Conservation (phyloP, 2,797 vertebrate species). For the Emydoidea blandingii region DNA sequence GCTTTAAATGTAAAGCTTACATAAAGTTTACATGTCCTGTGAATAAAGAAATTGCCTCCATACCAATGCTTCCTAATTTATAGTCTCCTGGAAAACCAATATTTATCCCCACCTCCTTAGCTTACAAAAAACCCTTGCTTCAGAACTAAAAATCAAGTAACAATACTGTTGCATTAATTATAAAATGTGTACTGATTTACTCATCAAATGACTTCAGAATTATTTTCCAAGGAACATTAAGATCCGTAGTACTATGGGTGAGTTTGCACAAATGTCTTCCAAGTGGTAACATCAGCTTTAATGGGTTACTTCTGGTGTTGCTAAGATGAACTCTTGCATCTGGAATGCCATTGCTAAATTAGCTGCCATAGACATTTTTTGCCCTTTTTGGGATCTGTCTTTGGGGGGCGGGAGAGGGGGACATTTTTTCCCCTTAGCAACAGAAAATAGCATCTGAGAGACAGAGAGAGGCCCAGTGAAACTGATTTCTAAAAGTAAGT, state of each 20-base stretch:
- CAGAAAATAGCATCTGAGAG: constrained; percentile 4
- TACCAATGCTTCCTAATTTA: background rate
- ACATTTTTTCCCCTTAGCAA: background rate
- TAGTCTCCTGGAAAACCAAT: background rate
- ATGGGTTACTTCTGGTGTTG: constrained; percentile 28
- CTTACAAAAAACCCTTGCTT: background rate
- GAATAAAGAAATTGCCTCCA: background rate
- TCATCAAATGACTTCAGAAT: background rate
- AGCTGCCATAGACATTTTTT: background rate
- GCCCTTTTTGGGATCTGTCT: background rate
- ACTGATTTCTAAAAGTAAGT: constrained; percentile 35
- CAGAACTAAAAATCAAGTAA: background rate
- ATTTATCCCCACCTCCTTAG: background rate
- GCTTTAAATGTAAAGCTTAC: background rate
- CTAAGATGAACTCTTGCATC: background rate
- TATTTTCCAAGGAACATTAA: background rate
- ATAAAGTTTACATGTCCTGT: background rate
- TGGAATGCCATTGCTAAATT: constrained; percentile 34
- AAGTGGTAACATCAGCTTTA: background rate
- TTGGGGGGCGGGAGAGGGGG: background rate
- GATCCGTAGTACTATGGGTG: background rate
- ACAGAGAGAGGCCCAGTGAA: constrained; percentile 14
- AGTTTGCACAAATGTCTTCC: background rate
- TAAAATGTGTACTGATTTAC: fast-evolving
- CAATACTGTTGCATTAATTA: background rate